Percentiles rank a stretch among this genome's conserved stretches.
Evolutionary conservation across 2,797 vertebrate genomes (phyloP).

Genomic region (Melanotaenia boesemani): DNA sequence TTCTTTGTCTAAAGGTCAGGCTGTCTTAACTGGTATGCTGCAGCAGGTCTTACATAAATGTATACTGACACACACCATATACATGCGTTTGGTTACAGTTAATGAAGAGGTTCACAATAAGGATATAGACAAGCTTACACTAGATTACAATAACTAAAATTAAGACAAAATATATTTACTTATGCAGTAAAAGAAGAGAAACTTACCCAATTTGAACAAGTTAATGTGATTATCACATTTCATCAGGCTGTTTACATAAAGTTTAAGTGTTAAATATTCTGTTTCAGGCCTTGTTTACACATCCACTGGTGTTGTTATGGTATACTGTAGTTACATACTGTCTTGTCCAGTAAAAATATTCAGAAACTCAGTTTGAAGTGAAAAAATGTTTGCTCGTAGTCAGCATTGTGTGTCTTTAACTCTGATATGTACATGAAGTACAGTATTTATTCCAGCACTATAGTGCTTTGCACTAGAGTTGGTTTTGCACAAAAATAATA

Average conservation of each 20-base stretch:
- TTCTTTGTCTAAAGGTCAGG: slow-evolving; percentile 35
- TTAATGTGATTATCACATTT: background rate
- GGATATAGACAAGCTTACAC: background rate
- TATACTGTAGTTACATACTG: too few species aligned
- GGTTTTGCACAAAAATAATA: too few species aligned
- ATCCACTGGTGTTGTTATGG: background rate
- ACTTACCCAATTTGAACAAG: too few species aligned
- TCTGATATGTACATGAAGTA: too few species aligned
- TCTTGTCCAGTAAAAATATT: background rate
- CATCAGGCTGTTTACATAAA: background rate
- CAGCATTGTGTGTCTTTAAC: too few species aligned
- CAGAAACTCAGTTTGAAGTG: too few species aligned
- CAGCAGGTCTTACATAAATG: slow-evolving; percentile 7
- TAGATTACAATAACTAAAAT: background rate
- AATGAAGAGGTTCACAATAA: background rate
- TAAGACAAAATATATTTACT: background rate
- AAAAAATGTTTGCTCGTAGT: too few species aligned
- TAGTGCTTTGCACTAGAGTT: too few species aligned
- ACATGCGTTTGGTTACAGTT: background rate
- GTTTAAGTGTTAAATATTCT: background rate
- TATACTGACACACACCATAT: slow-evolving; percentile 4
- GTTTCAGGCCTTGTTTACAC: background rate
- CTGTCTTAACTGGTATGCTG: slow-evolving; percentile 35
- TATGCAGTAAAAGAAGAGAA: background rate
- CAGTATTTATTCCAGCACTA: too few species aligned